These are phyloP conservation scores for Rhea americana DNA, from an alignment of 2,113 vertebrate species.

Conservation along the genomic window DNA sequence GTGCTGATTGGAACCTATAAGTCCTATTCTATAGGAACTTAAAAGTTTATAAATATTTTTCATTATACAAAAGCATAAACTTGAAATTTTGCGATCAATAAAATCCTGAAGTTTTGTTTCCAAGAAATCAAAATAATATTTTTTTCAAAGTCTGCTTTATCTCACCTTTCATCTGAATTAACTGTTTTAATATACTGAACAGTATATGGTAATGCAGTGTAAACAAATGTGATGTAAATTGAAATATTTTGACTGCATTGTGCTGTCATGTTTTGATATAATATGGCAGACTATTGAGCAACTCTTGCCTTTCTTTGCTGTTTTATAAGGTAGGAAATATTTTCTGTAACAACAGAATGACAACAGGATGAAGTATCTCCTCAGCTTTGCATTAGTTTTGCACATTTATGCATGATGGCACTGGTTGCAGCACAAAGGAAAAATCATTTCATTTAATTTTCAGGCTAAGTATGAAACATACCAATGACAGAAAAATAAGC, in stretches of 20 bases:
- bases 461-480: conserved; percentile 40
- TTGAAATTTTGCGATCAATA: not conserved
- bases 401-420: not conserved
- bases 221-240: not conserved
- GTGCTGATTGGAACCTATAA: not conserved
- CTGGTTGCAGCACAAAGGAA: not conserved
- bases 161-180: not conserved
- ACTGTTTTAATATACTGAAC: not conserved
- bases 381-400: not conserved
- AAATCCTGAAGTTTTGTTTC: not conserved
- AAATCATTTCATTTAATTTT: not conserved
- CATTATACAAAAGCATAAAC: not conserved
- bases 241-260: not conserved
- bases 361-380: not conserved
- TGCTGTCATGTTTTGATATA: not conserved
- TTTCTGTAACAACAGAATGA: not conserved
- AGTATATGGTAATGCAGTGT: not conserved
- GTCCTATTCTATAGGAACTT: not conserved
- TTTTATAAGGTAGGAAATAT: not conserved
- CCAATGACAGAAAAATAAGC: conserved; percentile 68
- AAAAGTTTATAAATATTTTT: not conserved
- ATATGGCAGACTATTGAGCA: not conserved
- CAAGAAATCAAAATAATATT: not conserved
- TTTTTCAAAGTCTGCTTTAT: not conserved
- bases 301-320: not conserved